A percentile compares a stretch with the other conserved stretches of the same genome.
These are phyloP conservation scores for Ips typographus DNA, from an alignment of 1,140 invertebrate genomes.

Conservation along the genomic window DNA sequence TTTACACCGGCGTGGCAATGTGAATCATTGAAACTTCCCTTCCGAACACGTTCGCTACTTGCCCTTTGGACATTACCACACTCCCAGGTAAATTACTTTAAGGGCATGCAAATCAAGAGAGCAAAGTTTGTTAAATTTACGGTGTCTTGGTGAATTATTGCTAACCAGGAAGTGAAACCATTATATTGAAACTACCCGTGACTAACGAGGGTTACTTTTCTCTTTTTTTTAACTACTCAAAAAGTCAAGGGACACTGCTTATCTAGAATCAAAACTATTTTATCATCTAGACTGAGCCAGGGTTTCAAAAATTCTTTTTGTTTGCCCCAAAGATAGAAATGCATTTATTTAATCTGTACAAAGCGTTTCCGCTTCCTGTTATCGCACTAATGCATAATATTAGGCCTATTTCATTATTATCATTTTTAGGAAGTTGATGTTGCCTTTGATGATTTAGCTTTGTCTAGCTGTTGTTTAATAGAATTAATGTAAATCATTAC, in stretches of 20 bases:
- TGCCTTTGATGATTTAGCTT: conserved; percentile 5
- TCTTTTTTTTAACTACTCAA: too few species aligned
- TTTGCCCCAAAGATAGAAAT: background rate
- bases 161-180: too few species aligned
- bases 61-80: too few species aligned
- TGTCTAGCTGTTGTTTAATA: background rate
- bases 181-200: too few species aligned
- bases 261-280: background rate
- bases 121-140: too few species aligned
- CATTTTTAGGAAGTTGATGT: conserved; percentile 14
- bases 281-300: background rate
- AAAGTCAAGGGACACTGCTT: background rate
- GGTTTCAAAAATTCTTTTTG: conserved; percentile 1
- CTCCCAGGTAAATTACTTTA: too few species aligned
- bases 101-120: too few species aligned
- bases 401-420: conserved; percentile 12
- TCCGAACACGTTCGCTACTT: too few species aligned
- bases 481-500: background rate
- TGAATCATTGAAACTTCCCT: too few species aligned
- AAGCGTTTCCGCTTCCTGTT: conserved; percentile 18
- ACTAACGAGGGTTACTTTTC: too few species aligned
- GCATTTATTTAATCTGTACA: conserved; percentile 9
- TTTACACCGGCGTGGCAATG: too few species aligned
- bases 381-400: conserved; percentile 21
- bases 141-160: too few species aligned